Percentiles rank a stretch among this genome's conserved stretches.
phyloP scores from a whole-genome alignment of 2,888 invertebrate genomes.

The Amphimallon solstitiale region DNA sequence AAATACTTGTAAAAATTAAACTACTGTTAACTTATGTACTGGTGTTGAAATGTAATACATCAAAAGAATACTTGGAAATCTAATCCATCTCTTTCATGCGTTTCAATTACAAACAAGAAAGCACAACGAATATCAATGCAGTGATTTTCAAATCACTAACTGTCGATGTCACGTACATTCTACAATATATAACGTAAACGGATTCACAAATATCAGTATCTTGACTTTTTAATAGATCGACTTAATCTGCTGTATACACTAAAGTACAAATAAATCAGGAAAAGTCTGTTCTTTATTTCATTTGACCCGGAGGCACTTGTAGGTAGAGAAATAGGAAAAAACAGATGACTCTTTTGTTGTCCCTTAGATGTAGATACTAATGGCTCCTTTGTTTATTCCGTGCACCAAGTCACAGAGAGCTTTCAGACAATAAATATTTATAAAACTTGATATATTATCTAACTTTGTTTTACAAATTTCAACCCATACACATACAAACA shows the following conservation, averaged over 20 bases:
- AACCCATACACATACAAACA: no score
- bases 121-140: slow-evolving; percentile 27
- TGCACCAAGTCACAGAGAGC: not conserved
- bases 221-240: slow-evolving; percentile 33
- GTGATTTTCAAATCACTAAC: slow-evolving; percentile 23
- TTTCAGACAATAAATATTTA: slow-evolving; percentile 5
- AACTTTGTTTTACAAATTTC: no score
- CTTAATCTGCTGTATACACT: slow-evolving; percentile 28
- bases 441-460: no score
- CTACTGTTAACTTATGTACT: not conserved
- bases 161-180: not conserved
- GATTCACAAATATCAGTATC: slow-evolving; percentile 34
- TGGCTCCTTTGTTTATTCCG: slow-evolving; percentile 22
- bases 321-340: slow-evolving; percentile 24
- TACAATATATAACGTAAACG: slow-evolving; percentile 13
- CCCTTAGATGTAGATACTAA: slow-evolving; percentile 18
- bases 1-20: slow-evolving; percentile 24
- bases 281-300: slow-evolving; percentile 16
- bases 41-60: slow-evolving; percentile 28
- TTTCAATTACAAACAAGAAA: slow-evolving; percentile 32
- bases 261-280: slow-evolving; percentile 26
- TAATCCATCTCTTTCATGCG: slow-evolving; percentile 29
- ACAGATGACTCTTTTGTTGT: not conserved
- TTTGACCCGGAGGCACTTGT: not conserved
- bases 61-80: slow-evolving; percentile 24